Evolutionary conservation across 2,888 invertebrate species (phyloP).

Genomic region (Artemia sp.): DNA sequence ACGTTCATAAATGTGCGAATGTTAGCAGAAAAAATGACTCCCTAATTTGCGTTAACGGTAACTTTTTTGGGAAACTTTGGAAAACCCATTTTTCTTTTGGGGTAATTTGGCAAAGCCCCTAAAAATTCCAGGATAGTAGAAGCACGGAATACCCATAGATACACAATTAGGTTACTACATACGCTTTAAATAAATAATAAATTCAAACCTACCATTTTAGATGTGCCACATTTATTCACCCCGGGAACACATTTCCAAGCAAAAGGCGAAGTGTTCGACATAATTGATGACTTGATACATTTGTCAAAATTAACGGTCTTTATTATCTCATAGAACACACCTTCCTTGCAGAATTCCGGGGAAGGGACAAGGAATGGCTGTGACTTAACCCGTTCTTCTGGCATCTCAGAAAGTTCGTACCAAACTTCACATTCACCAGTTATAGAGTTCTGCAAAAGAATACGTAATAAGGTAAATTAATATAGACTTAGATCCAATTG

Average conservation of each 20-base stretch:
- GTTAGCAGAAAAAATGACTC: too few species aligned
- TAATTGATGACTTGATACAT: conserved; percentile 30
- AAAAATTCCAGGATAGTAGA: too few species aligned
- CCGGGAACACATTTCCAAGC: conserved; percentile 22
- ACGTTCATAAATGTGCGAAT: too few species aligned
- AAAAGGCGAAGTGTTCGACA: conserved; percentile 25
- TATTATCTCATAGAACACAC: conserved; percentile 29
- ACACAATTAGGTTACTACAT: too few species aligned
- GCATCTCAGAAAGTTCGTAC: conserved; percentile 21
- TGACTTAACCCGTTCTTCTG: conserved; percentile 20
- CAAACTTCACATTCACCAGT: conserved; percentile 22
- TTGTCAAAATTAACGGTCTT: conserved; percentile 34
- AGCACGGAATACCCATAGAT: too few species aligned
- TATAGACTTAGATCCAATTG: too few species aligned
- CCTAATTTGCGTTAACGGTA: too few species aligned
- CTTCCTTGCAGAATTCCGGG: conserved; percentile 19
- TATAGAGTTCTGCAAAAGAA: conserved; percentile 16
- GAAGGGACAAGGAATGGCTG: conserved; percentile 19
- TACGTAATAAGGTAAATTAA: too few species aligned
- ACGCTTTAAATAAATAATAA: too few species aligned
- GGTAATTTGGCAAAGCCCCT: too few species aligned
- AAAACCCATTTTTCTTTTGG: too few species aligned
- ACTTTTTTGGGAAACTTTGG: too few species aligned
- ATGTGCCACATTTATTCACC: background rate
- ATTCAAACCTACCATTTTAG: background rate